Conservation (phyloP, 2,113 vertebrate species). For the Nerophis lumbriciformis region DNA sequence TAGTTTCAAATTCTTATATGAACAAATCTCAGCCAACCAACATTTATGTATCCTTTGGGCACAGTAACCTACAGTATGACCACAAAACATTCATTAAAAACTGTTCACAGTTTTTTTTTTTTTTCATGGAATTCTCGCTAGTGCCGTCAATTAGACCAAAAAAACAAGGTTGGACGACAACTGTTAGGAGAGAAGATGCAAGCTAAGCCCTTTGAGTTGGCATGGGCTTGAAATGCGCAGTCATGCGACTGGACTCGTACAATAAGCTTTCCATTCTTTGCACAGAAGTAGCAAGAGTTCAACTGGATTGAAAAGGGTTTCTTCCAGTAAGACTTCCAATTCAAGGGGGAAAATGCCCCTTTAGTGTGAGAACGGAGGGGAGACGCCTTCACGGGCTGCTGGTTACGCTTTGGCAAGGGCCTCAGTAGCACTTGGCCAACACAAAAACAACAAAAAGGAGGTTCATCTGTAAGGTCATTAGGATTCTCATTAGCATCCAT, state of each 20-base stretch:
- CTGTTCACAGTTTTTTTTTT: background rate
- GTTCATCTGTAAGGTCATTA: slow-evolving; percentile 83
- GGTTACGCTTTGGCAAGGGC: slow-evolving; percentile 81
- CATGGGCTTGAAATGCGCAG: slow-evolving; percentile 77
- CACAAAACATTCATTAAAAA: slow-evolving; percentile 51
- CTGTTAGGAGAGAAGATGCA: slow-evolving; percentile 17
- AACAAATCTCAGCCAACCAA: slow-evolving; percentile 5
- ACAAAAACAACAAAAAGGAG: slow-evolving; percentile 71
- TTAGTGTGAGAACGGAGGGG: slow-evolving; percentile 80
- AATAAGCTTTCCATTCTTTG: slow-evolving; percentile 68
- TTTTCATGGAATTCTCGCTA: slow-evolving; percentile 1
- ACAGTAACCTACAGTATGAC: slow-evolving; percentile 15
- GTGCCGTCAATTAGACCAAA: slow-evolving; percentile 49
- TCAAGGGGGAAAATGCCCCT: slow-evolving; percentile 72
- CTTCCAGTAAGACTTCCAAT: slow-evolving; percentile 65
- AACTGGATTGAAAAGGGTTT: slow-evolving; percentile 63
- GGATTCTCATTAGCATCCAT: slow-evolving; percentile 89
- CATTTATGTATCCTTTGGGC: slow-evolving; percentile 22
- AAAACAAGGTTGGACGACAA: slow-evolving; percentile 46
- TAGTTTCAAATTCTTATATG: background rate
- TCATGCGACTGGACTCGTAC: slow-evolving; percentile 79
- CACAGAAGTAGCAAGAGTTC: slow-evolving; percentile 70
- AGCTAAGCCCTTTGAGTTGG: slow-evolving; percentile 51
- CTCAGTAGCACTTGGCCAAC: slow-evolving; percentile 74
- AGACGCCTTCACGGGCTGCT: slow-evolving; percentile 96